Evolutionary conservation across 2,888 invertebrate genomes (phyloP).

Genomic region (Ichneumon xanthorius): DNA sequence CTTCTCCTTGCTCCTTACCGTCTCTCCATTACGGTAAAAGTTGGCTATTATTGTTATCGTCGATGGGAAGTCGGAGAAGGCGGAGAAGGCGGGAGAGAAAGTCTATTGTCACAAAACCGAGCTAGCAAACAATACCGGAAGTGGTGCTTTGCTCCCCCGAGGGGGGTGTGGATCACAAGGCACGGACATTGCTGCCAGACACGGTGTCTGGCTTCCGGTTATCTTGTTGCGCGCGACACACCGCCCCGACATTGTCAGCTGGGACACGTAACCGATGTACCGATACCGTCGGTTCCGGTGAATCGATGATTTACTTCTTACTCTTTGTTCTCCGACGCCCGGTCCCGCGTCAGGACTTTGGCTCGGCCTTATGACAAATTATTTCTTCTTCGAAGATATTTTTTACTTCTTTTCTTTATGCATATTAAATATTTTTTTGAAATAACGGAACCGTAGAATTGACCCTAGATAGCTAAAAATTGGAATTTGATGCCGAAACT

Average conservation of each 20-base stretch:
- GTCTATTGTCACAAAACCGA: slow-evolving; percentile 57
- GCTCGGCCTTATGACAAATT: background rate
- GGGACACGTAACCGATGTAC: slow-evolving; percentile 36
- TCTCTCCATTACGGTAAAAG: slow-evolving; percentile 42
- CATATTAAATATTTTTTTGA: background rate
- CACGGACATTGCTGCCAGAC: slow-evolving; percentile 64
- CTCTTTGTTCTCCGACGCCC: background rate
- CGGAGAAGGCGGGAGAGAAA: slow-evolving; percentile 15
- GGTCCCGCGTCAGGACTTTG: background rate
- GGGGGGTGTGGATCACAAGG: slow-evolving; percentile 63
- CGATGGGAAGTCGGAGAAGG: slow-evolving; percentile 23
- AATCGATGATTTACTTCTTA: slow-evolving; percentile 37
- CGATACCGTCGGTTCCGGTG: slow-evolving; percentile 1
- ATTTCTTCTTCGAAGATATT: background rate
- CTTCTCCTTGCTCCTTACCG: slow-evolving; percentile 1
- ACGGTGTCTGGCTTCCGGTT: slow-evolving; percentile 66
- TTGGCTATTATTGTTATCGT: slow-evolving; percentile 56
- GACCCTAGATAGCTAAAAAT: too few relatives aligned
- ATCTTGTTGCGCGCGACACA: slow-evolving; percentile 52
- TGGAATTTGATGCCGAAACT: too few relatives aligned
- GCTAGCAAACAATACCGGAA: slow-evolving; percentile 66
- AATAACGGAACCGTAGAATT: too few relatives aligned
- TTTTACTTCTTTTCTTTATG: background rate
- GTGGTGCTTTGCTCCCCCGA: slow-evolving; percentile 65
- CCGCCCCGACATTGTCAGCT: slow-evolving; percentile 57